Evolutionary conservation across 2,888 invertebrate genomes (phyloP), one percentile per base, ranked within the genome.

Genomic region (Oscheius sp.): DNA sequence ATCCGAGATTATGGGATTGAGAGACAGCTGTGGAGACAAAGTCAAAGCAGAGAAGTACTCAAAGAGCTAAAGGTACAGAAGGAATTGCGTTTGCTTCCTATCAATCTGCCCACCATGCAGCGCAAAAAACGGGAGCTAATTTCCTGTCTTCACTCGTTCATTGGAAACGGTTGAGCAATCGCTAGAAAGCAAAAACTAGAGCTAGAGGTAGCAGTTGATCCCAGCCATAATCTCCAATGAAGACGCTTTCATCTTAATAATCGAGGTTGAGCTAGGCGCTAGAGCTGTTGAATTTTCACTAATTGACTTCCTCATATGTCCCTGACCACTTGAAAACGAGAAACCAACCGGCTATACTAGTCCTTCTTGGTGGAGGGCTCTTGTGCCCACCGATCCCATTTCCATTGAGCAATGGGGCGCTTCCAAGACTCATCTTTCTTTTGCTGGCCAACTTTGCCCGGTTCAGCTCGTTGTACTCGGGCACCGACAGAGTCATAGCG

Each of bases 401-500:
- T 37, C 78, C 81, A 50, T 82, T 79, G 60, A 79, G 78, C 53
- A 79, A 66, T 5, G 79, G 79, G 21, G 79, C 76, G 73, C 73
- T 81, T 60, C 79, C 81, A 50, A 82, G 75, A 48, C 77, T 77
- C 81, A 80, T 82, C 73, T 82, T 82, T 5, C 82, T 65, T 51
- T 76, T 76, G 50, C 50, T 70, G 42, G 79, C 70, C 58, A 77
- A 75, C 32, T 79, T 73, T 50, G 77, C 73, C 42, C 82, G 73
- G 65, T 72, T 78, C 75, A 78, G 42, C 70, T 80, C 82, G 13
- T 80, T 76, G 47, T 79, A 79, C 58, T 80, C 80, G 47, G 82
- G 82, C 21, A 80, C 82, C 10, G 82, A 79, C n/a, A 82, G 71
- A 11, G 82, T 82, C 82, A 82, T 82, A 2, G 78, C 78, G 59